A percentile compares a stretch with the other conserved stretches of the same genome.
Evolutionary conservation across 2,797 vertebrate species (phyloP).

Genomic region (Hybognathus amarus): DNA sequence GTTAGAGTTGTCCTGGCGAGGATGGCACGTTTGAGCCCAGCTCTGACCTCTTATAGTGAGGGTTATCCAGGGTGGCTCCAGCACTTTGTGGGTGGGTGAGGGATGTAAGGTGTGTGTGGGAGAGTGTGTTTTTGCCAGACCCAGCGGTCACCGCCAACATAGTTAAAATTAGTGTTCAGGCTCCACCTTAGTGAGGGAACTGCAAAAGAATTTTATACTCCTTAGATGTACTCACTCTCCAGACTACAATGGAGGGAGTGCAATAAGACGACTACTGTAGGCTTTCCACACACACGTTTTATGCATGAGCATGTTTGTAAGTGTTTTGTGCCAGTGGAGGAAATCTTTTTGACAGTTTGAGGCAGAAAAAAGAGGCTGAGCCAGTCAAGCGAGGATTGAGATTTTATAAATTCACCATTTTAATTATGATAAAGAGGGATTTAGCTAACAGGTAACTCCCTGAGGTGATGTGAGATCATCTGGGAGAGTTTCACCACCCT

Average conservation of each 20-base stretch:
- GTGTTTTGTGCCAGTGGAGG: not conserved
- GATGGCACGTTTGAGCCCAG: slow-evolving; percentile 62
- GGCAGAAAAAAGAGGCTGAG: not conserved
- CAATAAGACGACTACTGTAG: slow-evolving; percentile 16
- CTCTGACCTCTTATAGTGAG: slow-evolving; percentile 73
- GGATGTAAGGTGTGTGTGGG: slow-evolving; percentile 18
- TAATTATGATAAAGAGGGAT: slow-evolving; percentile 1
- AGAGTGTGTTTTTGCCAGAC: slow-evolving; percentile 59
- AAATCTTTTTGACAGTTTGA: not conserved
- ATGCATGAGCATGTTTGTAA: not conserved
- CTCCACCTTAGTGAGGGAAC: slow-evolving; percentile 71
- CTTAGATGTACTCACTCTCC: slow-evolving; percentile 23
- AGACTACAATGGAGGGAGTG: slow-evolving; percentile 38
- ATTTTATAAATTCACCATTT: not conserved
- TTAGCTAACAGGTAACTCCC: not conserved
- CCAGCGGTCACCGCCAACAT: slow-evolving; percentile 56
- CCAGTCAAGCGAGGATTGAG: not conserved
- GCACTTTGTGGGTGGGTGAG: slow-evolving; percentile 26
- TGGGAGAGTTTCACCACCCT: slow-evolving; percentile 14
- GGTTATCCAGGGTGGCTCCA: slow-evolving; percentile 70
- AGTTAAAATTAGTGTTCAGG: slow-evolving; percentile 64
- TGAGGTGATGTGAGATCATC: not conserved
- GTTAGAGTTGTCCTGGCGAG: slow-evolving; percentile 55
- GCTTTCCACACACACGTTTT: not conserved
- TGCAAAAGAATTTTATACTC: slow-evolving; percentile 66